Conservation (phyloP, 2,113 vertebrate species). For the Phodopus roborovskii region DNA sequence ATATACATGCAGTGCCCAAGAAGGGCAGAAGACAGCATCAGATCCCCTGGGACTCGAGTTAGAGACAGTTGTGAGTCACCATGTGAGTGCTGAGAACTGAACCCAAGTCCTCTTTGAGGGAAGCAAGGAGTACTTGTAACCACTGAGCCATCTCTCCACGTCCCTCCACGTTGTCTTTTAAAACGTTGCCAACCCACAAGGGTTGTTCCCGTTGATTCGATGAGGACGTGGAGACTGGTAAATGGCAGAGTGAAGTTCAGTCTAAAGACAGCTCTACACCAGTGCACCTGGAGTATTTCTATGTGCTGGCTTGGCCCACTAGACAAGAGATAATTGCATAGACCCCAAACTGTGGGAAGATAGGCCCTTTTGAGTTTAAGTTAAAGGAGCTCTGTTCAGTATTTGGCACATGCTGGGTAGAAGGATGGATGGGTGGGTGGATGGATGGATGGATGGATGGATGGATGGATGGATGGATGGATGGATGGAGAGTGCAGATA, state of each 20-base stretch:
- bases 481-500: neutral
- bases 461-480: neutral
- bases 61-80: neutral
- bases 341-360: neutral
- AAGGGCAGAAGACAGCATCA: neutral
- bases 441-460: neutral
- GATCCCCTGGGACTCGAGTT: neutral
- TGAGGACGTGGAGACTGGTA: neutral
- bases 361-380: neutral
- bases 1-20: neutral
- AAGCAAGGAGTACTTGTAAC: neutral
- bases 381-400: neutral
- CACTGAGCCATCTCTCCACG: neutral
- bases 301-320: neutral
- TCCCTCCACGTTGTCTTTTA: neutral
- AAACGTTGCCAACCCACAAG: neutral
- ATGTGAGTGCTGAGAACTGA: neutral
- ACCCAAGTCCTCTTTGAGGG: neutral
- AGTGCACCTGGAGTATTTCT: neutral
- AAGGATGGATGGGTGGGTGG: neutral
- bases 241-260: neutral
- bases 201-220: neutral
- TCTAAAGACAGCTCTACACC: neutral
- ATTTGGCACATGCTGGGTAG: neutral
- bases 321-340: neutral